Evolutionary conservation across 2,888 invertebrate species (phyloP).

Genomic region (Pachliopta kotzebuea): DNA sequence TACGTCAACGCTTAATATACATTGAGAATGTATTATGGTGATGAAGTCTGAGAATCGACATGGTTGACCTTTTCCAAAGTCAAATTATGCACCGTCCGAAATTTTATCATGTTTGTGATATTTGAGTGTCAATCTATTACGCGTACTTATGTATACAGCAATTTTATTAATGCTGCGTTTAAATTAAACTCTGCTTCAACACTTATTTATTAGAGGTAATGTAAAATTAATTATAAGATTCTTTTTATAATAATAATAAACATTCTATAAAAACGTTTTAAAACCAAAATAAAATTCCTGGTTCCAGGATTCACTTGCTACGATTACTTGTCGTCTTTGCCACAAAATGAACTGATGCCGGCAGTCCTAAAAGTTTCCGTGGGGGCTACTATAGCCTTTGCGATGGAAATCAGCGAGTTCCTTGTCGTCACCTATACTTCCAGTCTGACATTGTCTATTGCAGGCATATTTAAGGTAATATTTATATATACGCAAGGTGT

Average conservation of each 20-base stretch:
- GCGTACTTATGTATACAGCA: neutral
- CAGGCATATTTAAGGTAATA: conserved; percentile 96
- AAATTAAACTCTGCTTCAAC: too few relatives aligned
- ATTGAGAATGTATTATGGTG: neutral
- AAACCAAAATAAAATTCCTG: neutral
- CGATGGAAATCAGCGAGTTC: conserved; percentile 97
- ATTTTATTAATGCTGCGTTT: too few relatives aligned
- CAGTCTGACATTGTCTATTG: conserved; percentile 96
- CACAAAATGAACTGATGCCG: conserved; percentile 61
- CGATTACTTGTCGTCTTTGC: conserved; percentile 48
- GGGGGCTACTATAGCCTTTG: conserved; percentile 93
- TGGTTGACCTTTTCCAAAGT: neutral
- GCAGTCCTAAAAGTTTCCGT: conserved; percentile 82
- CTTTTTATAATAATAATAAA: neutral
- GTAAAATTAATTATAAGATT: too few relatives aligned
- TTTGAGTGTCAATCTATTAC: too few relatives aligned
- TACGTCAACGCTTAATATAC: neutral
- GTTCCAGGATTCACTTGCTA: conserved; percentile 66
- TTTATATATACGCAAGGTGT: neutral
- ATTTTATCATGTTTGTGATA: neutral
- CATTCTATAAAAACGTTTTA: neutral
- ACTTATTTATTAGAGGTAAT: too few relatives aligned
- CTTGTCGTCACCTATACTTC: conserved; percentile 96
- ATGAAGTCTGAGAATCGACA: neutral
- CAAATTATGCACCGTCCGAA: neutral